A percentile compares a stretch with the other conserved stretches of the same genome.
phyloP scores from a whole-genome alignment of 2,888 invertebrate species.

The Pardosa pseudoannulata region DNA sequence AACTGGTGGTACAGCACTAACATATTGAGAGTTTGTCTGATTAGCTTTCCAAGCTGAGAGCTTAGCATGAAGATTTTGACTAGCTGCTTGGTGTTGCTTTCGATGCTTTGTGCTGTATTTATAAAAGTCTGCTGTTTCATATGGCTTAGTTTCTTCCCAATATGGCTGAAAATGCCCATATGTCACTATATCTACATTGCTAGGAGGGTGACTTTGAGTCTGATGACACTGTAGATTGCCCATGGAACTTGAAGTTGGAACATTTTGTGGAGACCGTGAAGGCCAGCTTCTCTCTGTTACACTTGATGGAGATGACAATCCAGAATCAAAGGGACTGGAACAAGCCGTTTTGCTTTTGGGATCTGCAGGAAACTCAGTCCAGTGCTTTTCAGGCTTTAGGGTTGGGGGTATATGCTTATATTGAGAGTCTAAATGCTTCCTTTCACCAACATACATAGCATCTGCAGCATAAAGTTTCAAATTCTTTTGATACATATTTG shows the following conservation, averaged over 20 bases:
- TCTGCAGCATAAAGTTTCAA: conserved; percentile 46
- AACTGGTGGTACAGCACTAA: conserved; percentile 11
- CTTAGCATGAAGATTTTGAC: conserved; percentile 58
- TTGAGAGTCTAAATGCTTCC: background rate
- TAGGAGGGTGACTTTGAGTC: background rate
- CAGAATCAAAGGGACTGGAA: conserved; percentile 39
- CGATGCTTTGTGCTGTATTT: conserved; percentile 97
- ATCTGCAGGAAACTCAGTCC: conserved; percentile 34
- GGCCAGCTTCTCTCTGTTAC: conserved; percentile 47
- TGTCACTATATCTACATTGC: conserved; percentile 81
- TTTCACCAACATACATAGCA: conserved; percentile 42
- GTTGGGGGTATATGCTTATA: background rate
- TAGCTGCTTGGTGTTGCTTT: conserved; percentile 78
- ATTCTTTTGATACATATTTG: conserved; percentile 57
- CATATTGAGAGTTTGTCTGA: conserved; percentile 18
- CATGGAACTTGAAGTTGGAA: conserved; percentile 52
- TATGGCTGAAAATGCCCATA: conserved; percentile 93
- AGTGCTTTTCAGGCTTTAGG: conserved; percentile 21
- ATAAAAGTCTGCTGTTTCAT: conserved; percentile 98
- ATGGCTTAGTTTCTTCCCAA: conserved; percentile 93
- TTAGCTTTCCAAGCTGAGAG: conserved; percentile 58
- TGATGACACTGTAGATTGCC: conserved; percentile 44
- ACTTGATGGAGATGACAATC: conserved; percentile 45
- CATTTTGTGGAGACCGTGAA: conserved; percentile 8
- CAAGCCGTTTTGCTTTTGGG: conserved; percentile 14